Evolutionary conservation across 2,113 vertebrate genomes (phyloP), one percentile per base, ranked within the genome.

Genomic region (Seriola rivoliana): DNA sequence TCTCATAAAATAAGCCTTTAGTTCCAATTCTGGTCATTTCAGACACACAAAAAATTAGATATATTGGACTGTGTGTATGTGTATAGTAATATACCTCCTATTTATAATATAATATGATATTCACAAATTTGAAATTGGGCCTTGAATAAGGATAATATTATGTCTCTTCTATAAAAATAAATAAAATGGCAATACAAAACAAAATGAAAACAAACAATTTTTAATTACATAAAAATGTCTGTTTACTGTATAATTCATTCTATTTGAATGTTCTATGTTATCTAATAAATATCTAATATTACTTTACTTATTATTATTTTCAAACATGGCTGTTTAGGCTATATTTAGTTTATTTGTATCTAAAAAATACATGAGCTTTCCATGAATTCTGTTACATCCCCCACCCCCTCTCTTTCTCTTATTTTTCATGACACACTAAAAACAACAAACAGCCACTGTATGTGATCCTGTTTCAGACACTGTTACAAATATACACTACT

Each of bases 381-480:
- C 12, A 71, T 57, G 8, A 38, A 71, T 55, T 71, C 21, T 38
- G 21, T 40, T 40, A n/a, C 23, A 58, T 17, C 5, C 5, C 16
- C 52, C 5, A 42, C 8, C 13, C 4, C 0, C 4, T 1, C 67
- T 2, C 54, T 57, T 78, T 65, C 38, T 66, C 36, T 54, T 77
- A 21, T 52, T 46, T 67, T 71, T 68, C 3, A 66, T 32, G 29
- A 66, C 29, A 67, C 29, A 0, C 8, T 44, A 32, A 78, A 77
- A 54, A 75, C 8, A 29, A 14, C 1, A 21, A 75, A 34, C 25
- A 76, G 11, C 21, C 21, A 42, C 58, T 85, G 75, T 64, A 25
- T 66, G 36, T 71, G 60, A 69, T 71, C 36, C 52, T 59, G 54
- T 69, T 34, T 54, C 3, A 74, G 36, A 14, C 59, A 32, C 67